These are phyloP conservation scores for Julus scandinavius DNA, from an alignment of 2,888 invertebrate genomes.

Conservation along the genomic window DNA sequence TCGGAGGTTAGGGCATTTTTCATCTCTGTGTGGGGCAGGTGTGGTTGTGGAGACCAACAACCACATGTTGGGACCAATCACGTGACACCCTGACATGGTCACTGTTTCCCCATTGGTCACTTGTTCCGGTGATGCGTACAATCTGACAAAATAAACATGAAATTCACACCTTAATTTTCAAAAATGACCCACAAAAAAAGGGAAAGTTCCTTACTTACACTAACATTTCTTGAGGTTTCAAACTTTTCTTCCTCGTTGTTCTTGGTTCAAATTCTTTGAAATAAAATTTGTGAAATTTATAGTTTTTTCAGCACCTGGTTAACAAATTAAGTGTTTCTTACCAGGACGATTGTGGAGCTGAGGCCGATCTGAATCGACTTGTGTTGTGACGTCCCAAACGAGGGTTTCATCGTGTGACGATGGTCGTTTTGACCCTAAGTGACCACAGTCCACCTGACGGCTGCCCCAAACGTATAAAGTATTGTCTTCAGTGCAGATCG, in stretches of 20 bases:
- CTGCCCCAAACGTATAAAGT: slow-evolving; percentile 77
- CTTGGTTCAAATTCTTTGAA: no score
- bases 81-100: slow-evolving; percentile 68
- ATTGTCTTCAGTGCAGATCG: slow-evolving; percentile 75
- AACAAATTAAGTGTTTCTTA: background rate
- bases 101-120: slow-evolving; percentile 70
- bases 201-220: background rate
- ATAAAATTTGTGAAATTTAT: no score
- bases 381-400: background rate
- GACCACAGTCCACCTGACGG: background rate
- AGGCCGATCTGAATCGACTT: background rate
- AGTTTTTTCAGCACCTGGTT: no score
- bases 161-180: background rate
- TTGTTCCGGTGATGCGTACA: slow-evolving; percentile 71
- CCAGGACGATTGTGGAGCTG: background rate
- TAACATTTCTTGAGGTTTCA: background rate
- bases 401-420: slow-evolving; percentile 18
- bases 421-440: background rate
- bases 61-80: slow-evolving; percentile 61
- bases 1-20: background rate
- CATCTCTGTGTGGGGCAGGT: slow-evolving; percentile 65
- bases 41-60: slow-evolving; percentile 74
- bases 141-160: slow-evolving; percentile 63
- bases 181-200: background rate
- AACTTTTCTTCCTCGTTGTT: slow-evolving; percentile 60